These are phyloP conservation scores for Latrodectus geometricus DNA, from an alignment of 1,140 invertebrate species.

Conservation along the genomic window DNA sequence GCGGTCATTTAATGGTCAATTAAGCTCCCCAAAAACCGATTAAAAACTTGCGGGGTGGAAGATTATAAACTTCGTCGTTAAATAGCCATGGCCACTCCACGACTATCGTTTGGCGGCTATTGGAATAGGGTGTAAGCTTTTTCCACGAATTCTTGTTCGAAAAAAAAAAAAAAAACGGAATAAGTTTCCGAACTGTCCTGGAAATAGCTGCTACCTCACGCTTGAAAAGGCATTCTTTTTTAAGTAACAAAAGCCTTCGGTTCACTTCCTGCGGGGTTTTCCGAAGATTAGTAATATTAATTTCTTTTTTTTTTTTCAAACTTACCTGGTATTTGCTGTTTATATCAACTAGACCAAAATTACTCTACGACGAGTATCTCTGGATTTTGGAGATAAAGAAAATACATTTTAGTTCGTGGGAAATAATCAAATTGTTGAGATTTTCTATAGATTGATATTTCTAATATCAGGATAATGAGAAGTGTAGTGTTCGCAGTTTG, in stretches of 20 bases:
- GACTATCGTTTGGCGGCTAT: not conserved
- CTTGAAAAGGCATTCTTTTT: not conserved
- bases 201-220: not conserved
- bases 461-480: too few relatives aligned
- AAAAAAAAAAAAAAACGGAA: not conserved
- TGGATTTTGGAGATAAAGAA: too few relatives aligned
- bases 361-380: too few relatives aligned
- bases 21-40: not conserved
- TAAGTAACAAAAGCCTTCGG: not conserved
- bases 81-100: not conserved
- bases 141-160: not conserved
- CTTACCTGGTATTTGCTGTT: too few relatives aligned
- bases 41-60: not conserved
- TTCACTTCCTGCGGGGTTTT: not conserved
- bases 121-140: too few relatives aligned
- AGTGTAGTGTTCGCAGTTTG: too few relatives aligned
- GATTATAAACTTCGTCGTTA: not conserved
- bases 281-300: too few relatives aligned
- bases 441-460: too few relatives aligned
- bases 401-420: too few relatives aligned
- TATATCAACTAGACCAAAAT: too few relatives aligned
- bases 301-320: too few relatives aligned
- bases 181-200: not conserved
- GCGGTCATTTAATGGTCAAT: slow-evolving; percentile 23
- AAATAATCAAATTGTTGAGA: too few relatives aligned